Evolutionary conservation across 2,888 invertebrate species (phyloP), one percentile per base, ranked within the genome.

Genomic region (Harpalus rubripes): DNA sequence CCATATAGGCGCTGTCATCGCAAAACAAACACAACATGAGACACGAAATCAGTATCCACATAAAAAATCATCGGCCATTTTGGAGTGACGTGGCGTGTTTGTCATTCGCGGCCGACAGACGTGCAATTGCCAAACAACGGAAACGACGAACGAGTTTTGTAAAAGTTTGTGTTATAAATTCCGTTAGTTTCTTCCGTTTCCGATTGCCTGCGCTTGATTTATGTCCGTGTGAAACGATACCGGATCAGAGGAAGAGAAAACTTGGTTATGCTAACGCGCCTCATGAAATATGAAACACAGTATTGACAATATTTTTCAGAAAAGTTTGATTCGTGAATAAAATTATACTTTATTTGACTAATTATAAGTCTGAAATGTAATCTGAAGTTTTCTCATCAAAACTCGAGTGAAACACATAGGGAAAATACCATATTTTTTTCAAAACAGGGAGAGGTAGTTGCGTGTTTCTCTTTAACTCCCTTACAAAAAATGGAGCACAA

Each of bases 121-220:
- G 84, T 58, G 41, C 84, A 78, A 84, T 78, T 84, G 76, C 63
- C 84, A 84, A 84, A 84, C 78, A 83, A 61, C 84, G 74, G 82
- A 82, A 74, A 32, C 74, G 58, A 2, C 12, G 74, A 84, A 63
- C 84, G 84, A 78, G 61, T 83, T 83, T 72, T 56, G 56, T 78
- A 84, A 84, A 84, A 84, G 84, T 84, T 84, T 84, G 65, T 65
- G 78, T 84, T 84, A 84, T 84, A 84, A 78, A 84, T 84, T 84
- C 78, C 78, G 78, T 56, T 74, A 74, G 83, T 74, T 83, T 59
- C 76, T 74, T 74, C 74, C 83, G 83, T 72, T 72, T 83, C 74
- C 83, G 74, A 83, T 83, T 72, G 83, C 74, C 32, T 83, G 58
- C 59, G 58, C 18, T 74, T 83, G 83, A 83, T 83, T 83, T 83